Evolutionary conservation across 2,888 invertebrate genomes (phyloP), one percentile per base, ranked within the genome.

Genomic region (Athalia rosae): DNA sequence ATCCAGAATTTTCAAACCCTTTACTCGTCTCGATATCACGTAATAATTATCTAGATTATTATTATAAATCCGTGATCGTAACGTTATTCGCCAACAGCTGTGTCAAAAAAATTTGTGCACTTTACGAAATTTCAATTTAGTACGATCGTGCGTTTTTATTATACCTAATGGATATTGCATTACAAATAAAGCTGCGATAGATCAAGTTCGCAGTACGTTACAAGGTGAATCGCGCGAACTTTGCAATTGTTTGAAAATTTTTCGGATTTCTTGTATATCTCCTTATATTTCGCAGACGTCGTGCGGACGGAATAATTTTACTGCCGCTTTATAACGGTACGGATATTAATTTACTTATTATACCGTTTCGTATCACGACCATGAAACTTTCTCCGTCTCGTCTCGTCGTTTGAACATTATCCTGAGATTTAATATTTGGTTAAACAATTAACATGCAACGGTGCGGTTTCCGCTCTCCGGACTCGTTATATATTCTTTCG

Each of bases 351-450:
- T 41, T 62, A 43, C 62, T 28, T n/a, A n/a, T n/a, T n/a, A n/a
- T n/a, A 62, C 62, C 43, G 62, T 62, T 62, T n/a, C 62, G n/a
- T 28, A 28, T 28, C 28, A 28, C 62, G 62, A 62, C 62, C 62
- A 28, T 62, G 62, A 11, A 43, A 43, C 41, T 45, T 62, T 62
- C 62, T 62, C n/a, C 62, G 11, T 62, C 43, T 53, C 43, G 43
- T 62, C 43, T 62, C 28, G 28, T 28, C 28, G 28, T 0, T 28
- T 28, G n/a, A n/a, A n/a, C n/a, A 28, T 2, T 28, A n/a, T n/a
- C n/a, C n/a, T n/a, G n/a, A 28, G 28, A 28, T 28, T 28, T 28
- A 28, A 28, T 28, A 28, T 28, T 28, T 28, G 28, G 28, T 28
- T 28, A 28, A 28, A 28, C n/a, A 28, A 28, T 28, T 28, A 28